A percentile compares a stretch with the other conserved stretches of the same genome.
Evolutionary conservation across 2,888 invertebrate species (phyloP).

Genomic region (Sceliomorpha sp.): DNA sequence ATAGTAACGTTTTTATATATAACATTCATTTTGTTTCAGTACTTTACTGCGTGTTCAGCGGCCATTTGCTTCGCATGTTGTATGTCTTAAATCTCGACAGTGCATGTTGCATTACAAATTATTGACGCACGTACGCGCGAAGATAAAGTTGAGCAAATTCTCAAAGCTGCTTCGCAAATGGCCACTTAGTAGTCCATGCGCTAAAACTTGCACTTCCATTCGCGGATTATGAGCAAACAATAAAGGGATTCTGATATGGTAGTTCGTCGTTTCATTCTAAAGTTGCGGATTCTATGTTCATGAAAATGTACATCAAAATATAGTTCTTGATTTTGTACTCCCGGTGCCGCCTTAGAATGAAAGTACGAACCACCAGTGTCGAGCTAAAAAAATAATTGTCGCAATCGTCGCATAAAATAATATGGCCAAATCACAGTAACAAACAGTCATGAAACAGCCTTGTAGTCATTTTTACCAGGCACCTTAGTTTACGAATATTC

Average conservation of each 20-base stretch:
- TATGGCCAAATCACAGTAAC: slow-evolving; percentile 77
- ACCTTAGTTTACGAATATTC: slow-evolving; percentile 74
- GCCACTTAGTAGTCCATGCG: slow-evolving; percentile 41
- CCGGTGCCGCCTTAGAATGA: slow-evolving; percentile 54
- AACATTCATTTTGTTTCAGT: slow-evolving; percentile 60
- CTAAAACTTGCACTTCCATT: slow-evolving; percentile 41
- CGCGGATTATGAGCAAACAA: slow-evolving; percentile 67
- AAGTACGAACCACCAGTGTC: slow-evolving; percentile 61
- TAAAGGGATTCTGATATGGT: slow-evolving; percentile 69
- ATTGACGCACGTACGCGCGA: slow-evolving; percentile 1
- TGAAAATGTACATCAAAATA: slow-evolving; percentile 13
- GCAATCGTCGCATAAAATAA: slow-evolving; percentile 69
- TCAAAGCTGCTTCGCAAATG: slow-evolving; percentile 41
- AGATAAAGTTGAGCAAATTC: slow-evolving; percentile 23
- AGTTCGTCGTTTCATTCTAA: slow-evolving; percentile 65
- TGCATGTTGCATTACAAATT: slow-evolving; percentile 1
- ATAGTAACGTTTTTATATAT: slow-evolving; percentile 71
- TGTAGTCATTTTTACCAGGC: slow-evolving; percentile 72
- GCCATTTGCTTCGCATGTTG: slow-evolving; percentile 57
- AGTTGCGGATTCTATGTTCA: slow-evolving; percentile 37
- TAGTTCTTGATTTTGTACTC: neutral
- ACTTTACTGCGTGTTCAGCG: slow-evolving; percentile 50
- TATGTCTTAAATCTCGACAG: too few species aligned
- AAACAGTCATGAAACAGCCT: slow-evolving; percentile 72
- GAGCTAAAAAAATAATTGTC: slow-evolving; percentile 56